Percentiles rank a stretch among this genome's conserved stretches.
phyloP scores from a whole-genome alignment of 2,797 vertebrate species.

The Lacerta bilineata region DNA sequence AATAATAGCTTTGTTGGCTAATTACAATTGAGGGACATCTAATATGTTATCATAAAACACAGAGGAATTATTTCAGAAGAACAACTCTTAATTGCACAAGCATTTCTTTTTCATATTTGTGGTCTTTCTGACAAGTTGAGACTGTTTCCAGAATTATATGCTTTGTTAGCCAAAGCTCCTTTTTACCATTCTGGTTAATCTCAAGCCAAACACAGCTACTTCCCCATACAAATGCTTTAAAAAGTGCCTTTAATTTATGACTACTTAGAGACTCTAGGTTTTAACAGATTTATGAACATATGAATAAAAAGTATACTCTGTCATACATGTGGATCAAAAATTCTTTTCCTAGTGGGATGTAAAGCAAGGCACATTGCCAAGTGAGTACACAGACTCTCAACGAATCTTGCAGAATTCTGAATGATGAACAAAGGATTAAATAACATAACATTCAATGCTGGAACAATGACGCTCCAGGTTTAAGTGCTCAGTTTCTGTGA shows the following conservation, averaged over 20 bases:
- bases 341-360: slow-evolving; percentile 51
- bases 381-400: slow-evolving; percentile 39
- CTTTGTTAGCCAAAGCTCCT: slow-evolving; percentile 63
- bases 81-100: not conserved
- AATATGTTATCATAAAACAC: not conserved
- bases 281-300: slow-evolving; percentile 49
- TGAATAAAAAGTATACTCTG: slow-evolving; percentile 10
- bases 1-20: not conserved
- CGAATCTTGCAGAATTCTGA: slow-evolving; percentile 43
- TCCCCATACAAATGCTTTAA: slow-evolving; percentile 59
- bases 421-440: slow-evolving; percentile 37
- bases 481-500: slow-evolving; percentile 8
- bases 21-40: slow-evolving; percentile 29
- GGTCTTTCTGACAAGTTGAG: slow-evolving; percentile 12
- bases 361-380: slow-evolving; percentile 25
- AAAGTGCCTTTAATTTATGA: slow-evolving; percentile 61
- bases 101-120: slow-evolving; percentile 8
- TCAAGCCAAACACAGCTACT: slow-evolving; percentile 63
- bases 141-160: slow-evolving; percentile 29
- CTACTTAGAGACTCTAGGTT: slow-evolving; percentile 49
- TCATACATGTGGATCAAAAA: slow-evolving; percentile 59
- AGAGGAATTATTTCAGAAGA: slow-evolving; percentile 29
- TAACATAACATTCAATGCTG: not conserved
- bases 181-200: slow-evolving; percentile 61
- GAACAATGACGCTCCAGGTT: slow-evolving; percentile 18